Evolutionary conservation across 2,113 vertebrate genomes (phyloP), one percentile per base, ranked within the genome.

Genomic region (Grammomys surdaster): DNA sequence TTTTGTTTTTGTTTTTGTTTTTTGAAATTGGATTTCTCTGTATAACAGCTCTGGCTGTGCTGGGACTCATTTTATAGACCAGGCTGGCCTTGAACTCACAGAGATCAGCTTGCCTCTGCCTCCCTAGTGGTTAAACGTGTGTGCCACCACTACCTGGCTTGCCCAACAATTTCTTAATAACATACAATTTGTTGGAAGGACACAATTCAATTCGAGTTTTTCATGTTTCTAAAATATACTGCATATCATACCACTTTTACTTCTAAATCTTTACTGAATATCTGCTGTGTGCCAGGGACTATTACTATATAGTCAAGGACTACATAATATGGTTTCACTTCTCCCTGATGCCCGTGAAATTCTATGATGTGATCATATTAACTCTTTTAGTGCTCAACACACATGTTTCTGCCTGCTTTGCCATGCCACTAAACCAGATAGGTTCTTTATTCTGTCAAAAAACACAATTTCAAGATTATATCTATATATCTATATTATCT

Each of bases 101-200:
- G 31, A 54, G 78, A 58, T 82, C 56, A 1, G 4, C 20, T 26
- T 58, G 56, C 36, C n/a, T 82, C 80, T 60, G 56, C 36, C 51
- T 40, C 36, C 36, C 4, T 12, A 60, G 36, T 60, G n/a, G 10
- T 58, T 82, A 13, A n/a, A 82, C 5, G 19, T 24, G 3, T 6
- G 10, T 20, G 12, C 5, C 33, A n/a, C 51, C 33, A 56, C 51
- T 56, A 22, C 24, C 36, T 60, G n/a, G 72, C 9, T 40, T 73
- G 56, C 36, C 36, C 80, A 82, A 92, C 33, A 95, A 70, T 93
- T 89, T 73, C 26, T 82, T 84, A 96, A 88, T 58, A 69, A 95
- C 70, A 43, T 93, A 5, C 40, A 89, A 91, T 75, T 6, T 91
- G 48, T 93, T 12, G 13, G 20, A 75, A 8, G 14, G 0, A 28